A percentile compares a stretch with the other conserved stretches of the same genome.
These are phyloP conservation scores for Chaenocephalus aceratus DNA, from an alignment of 2,113 vertebrate species.

Conservation along the genomic window DNA sequence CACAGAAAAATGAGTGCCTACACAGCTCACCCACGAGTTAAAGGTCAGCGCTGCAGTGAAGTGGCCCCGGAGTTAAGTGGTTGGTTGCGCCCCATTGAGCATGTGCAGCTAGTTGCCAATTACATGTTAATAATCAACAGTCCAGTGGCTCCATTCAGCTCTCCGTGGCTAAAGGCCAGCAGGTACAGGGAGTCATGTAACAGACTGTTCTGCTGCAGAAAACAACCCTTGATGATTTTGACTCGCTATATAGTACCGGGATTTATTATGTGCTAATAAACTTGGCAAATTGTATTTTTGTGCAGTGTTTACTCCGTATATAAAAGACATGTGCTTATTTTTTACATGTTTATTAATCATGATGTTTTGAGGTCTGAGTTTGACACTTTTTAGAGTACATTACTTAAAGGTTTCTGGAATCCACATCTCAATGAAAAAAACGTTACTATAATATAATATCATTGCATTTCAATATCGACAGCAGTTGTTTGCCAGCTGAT, in stretches of 20 bases:
- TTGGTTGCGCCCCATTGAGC: conserved; percentile 70
- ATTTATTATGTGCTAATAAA: not conserved
- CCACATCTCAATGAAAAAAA: not conserved
- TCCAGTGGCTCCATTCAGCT: conserved; percentile 54
- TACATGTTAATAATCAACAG: conserved; percentile 81
- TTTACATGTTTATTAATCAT: not conserved
- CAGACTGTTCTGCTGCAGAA: conserved; percentile 24
- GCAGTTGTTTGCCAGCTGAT: not conserved
- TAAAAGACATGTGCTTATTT: not conserved
- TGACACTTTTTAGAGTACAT: not conserved
- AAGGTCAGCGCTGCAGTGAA: conserved; percentile 79
- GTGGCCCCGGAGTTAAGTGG: conserved; percentile 47
- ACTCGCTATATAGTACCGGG: not conserved
- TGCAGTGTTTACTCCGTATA: not conserved
- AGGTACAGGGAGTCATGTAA: conserved; percentile 32
- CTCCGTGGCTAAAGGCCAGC: conserved; percentile 40
- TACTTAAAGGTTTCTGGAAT: not conserved
- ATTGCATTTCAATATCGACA: not conserved
- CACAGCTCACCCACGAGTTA: conserved; percentile 52
- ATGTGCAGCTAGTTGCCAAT: conserved; percentile 58
- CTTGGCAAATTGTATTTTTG: not conserved
- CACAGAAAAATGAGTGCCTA: conserved; percentile 44
- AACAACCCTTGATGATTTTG: not conserved
- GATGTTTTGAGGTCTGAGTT: not conserved
- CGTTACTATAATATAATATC: not conserved